These are phyloP conservation scores for Adrianichthys oophorus DNA, from an alignment of 2,797 vertebrate genomes.

Conservation along the genomic window DNA sequence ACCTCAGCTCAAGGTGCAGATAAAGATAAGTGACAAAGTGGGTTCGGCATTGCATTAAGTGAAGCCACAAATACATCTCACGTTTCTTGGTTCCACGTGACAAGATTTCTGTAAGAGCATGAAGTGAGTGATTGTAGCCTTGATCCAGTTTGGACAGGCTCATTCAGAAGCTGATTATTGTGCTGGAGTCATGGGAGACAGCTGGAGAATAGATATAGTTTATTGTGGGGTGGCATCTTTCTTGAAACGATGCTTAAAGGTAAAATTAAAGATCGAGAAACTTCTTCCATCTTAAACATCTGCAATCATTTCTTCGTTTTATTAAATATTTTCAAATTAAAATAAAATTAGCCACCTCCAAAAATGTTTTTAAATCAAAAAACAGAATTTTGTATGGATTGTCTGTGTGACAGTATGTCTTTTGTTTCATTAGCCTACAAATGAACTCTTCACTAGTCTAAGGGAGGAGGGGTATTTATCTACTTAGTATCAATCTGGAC, in stretches of 20 bases:
- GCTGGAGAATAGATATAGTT: neutral
- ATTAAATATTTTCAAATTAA: neutral
- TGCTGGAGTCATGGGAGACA: constrained; percentile 26
- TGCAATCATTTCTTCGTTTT: neutral
- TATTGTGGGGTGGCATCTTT: neutral
- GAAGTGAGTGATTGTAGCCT: constrained; percentile 18
- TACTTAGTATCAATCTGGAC: constrained; percentile 86
- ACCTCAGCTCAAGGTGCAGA: neutral
- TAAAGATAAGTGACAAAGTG: neutral
- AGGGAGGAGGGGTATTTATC: constrained; percentile 76
- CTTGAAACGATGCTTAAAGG: neutral
- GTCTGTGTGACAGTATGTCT: constrained; percentile 5
- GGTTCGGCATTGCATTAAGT: neutral
- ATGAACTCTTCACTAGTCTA: constrained; percentile 59
- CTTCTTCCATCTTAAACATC: neutral
- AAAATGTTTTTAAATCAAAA: neutral
- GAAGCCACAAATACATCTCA: neutral
- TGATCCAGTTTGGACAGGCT: constrained; percentile 67
- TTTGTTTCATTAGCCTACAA: constrained; percentile 13
- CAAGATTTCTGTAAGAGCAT: neutral
- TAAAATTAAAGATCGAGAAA: neutral
- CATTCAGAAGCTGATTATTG: constrained; percentile 68
- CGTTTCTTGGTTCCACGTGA: constrained; percentile 8
- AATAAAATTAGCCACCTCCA: neutral
- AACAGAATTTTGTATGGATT: neutral